Conservation (phyloP, 2,797 vertebrate genomes). For the Sebastes aleutianus region DNA sequence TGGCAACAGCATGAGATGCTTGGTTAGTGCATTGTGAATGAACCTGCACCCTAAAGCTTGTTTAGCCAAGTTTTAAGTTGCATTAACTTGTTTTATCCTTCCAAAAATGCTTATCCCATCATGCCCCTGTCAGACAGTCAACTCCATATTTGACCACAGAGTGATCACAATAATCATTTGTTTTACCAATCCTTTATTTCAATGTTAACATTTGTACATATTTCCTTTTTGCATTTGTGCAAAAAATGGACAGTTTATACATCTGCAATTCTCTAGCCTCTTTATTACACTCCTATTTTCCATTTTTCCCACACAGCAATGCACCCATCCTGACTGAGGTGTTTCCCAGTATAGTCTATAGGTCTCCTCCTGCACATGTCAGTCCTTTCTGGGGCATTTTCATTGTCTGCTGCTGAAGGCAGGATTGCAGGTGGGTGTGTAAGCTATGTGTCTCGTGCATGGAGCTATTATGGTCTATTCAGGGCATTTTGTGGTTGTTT, state of each 20-base stretch:
- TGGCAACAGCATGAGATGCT: background rate
- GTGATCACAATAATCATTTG: background rate
- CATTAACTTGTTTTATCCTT: constrained; percentile 1
- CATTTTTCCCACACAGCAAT: background rate
- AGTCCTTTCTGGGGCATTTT: constrained; percentile 28
- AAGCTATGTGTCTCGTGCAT: constrained; percentile 19
- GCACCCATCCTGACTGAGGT: constrained; percentile 3
- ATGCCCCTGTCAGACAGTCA: constrained; percentile 1
- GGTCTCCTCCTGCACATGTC: constrained; percentile 3
- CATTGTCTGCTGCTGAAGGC: constrained; percentile 64
- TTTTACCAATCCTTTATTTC: constrained; percentile 16
- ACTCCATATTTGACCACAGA: background rate
- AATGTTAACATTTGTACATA: constrained; percentile 7
- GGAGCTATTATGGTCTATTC: constrained; percentile 16
- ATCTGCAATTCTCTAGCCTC: background rate
- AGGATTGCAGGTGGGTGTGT: constrained; percentile 51
- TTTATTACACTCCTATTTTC: background rate
- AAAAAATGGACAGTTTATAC: background rate
- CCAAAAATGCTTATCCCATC: background rate
- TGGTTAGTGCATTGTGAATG: background rate
- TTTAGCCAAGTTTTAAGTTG: constrained; percentile 5
- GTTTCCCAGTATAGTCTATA: background rate
- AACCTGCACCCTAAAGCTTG: constrained; percentile 1
- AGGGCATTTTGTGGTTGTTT: constrained; percentile 20
- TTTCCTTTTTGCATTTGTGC: background rate